These are phyloP conservation scores for Lophura nycthemera DNA, from an alignment of 2,113 vertebrate genomes.

Conservation along the genomic window DNA sequence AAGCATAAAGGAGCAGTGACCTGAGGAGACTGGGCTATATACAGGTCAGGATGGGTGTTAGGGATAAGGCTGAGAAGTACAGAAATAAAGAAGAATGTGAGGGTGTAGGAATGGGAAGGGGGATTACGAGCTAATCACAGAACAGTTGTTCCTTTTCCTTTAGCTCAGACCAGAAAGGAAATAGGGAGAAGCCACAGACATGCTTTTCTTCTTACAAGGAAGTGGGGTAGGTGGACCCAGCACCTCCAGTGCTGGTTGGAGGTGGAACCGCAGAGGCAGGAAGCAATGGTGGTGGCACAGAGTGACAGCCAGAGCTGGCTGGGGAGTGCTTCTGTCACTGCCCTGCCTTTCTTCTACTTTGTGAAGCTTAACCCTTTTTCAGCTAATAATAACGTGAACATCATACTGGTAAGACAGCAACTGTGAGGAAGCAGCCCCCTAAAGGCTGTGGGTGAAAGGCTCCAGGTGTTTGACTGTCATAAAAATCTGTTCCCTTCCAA, in stretches of 20 bases:
- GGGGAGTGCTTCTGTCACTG: background rate
- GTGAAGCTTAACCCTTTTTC: background rate
- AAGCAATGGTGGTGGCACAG: background rate
- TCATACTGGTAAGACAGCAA: background rate
- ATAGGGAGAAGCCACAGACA: background rate
- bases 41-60: too few species aligned
- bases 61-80: background rate
- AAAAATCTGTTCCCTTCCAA: background rate
- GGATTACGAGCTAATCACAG: background rate
- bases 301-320: background rate
- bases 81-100: background rate
- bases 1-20: background rate
- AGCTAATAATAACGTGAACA: background rate
- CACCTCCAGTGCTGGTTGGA: background rate
- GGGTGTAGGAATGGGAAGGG: background rate
- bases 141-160: background rate
- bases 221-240: too few species aligned
- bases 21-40: background rate
- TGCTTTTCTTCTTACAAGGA: background rate
- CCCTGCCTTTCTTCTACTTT: background rate
- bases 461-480: background rate
- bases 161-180: background rate
- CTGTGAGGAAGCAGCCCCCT: background rate
- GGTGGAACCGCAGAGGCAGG: background rate
- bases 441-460: background rate